A percentile compares a stretch with the other conserved stretches of the same genome.
phyloP scores from a whole-genome alignment of 2,888 invertebrate genomes.

The Ommatoiulus sabulosus region DNA sequence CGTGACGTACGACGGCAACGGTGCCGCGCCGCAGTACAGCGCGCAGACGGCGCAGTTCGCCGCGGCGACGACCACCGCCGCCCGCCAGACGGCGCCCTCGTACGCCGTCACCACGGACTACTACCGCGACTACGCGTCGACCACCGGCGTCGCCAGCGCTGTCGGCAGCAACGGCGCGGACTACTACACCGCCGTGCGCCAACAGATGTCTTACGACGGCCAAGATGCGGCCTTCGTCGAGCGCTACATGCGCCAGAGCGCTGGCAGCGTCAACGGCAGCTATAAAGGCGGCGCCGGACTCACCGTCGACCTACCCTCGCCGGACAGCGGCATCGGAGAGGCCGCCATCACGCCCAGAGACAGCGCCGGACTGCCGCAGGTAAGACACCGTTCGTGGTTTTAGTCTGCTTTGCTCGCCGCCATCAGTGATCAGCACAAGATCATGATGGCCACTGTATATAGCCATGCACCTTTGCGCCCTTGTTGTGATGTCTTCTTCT shows the following conservation, averaged over 20 bases:
- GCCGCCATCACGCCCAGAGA: constrained; percentile 92
- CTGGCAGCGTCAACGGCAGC: constrained; percentile 55
- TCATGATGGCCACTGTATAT: too few species aligned
- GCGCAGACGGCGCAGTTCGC: constrained; percentile 50
- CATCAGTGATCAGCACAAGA: too few species aligned
- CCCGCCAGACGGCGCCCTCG: constrained; percentile 38
- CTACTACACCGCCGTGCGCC: constrained; percentile 55
- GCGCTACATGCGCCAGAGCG: constrained; percentile 69
- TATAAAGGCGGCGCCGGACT: constrained; percentile 72
- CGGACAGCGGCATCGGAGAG: constrained; percentile 95
- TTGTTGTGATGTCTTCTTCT: too few species aligned
- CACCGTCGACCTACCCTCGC: constrained; percentile 93
- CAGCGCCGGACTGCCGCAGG: constrained; percentile 75
- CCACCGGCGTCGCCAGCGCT: not conserved
- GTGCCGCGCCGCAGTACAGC: constrained; percentile 56
- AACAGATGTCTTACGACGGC: constrained; percentile 60
- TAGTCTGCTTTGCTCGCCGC: too few species aligned
- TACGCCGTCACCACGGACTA: constrained; percentile 60
- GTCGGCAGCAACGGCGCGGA: not conserved
- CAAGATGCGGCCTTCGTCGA: constrained; percentile 74
- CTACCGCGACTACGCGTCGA: constrained; percentile 61
- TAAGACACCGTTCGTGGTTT: constrained; percentile 58
- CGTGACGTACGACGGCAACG: constrained; percentile 54
- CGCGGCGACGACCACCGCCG: not conserved
- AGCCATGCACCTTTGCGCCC: too few species aligned